Evolutionary conservation across 2,888 invertebrate species (phyloP).

Genomic region (Endomychus coccineus): DNA sequence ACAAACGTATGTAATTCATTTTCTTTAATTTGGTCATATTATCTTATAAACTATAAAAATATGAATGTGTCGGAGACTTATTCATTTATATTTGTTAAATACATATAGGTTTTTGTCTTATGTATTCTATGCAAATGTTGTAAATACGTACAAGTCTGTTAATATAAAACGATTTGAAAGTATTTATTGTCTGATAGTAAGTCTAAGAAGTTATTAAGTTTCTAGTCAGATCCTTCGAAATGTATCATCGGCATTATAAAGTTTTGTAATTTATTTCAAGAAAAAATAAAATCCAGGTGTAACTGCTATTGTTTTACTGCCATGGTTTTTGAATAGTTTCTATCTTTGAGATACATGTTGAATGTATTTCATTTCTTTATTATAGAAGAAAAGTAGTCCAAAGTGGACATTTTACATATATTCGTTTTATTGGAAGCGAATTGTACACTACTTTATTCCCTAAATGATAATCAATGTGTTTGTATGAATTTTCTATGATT

Average conservation of each 20-base stretch:
- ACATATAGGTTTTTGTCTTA: constrained; percentile 14
- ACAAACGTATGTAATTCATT: constrained; percentile 13
- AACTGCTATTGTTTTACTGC: constrained; percentile 27
- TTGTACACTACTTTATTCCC: too few species aligned
- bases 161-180: constrained; percentile 32
- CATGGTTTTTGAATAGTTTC: constrained; percentile 18
- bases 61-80: constrained; percentile 13
- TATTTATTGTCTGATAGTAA: constrained; percentile 30
- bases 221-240: constrained; percentile 16
- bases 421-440: too few species aligned
- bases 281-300: constrained; percentile 34
- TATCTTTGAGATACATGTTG: constrained; percentile 20
- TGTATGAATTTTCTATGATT: too few species aligned
- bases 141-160: constrained; percentile 32
- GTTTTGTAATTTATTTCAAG: constrained; percentile 19
- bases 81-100: constrained; percentile 14
- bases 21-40: constrained; percentile 9
- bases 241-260: constrained; percentile 15
- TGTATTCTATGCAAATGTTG: constrained; percentile 30
- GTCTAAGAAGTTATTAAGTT: constrained; percentile 11
- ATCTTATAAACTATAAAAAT: too few species aligned
- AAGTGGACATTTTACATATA: constrained; percentile 40
- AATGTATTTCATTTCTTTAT: constrained; percentile 35
- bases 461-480: too few species aligned
- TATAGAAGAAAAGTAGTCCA: constrained; percentile 45